Conservation (phyloP, 2,113 vertebrate species). For the Plestiodon gilberti region DNA sequence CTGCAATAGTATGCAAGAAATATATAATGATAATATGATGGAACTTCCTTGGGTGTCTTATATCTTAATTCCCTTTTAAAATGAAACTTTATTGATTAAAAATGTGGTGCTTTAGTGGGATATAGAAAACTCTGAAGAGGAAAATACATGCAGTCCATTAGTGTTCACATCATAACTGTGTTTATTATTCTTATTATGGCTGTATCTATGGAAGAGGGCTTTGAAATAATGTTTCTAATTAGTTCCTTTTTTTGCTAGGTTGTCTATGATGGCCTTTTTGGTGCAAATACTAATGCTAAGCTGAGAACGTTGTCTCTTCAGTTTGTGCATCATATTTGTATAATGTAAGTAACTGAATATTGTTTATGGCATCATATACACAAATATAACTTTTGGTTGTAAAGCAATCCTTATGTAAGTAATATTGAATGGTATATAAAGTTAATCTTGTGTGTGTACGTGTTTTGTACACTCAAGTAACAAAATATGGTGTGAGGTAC, state of each 20-base stretch:
- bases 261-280: conserved; percentile 97
- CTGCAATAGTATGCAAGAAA: background rate
- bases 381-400: background rate
- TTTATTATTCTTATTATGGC: background rate
- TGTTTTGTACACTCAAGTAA: background rate
- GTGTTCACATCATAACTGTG: background rate
- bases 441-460: background rate
- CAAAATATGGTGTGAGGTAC: too few relatives aligned
- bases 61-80: background rate
- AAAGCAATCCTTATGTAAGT: background rate
- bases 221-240: conserved; percentile 10
- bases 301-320: conserved; percentile 92
- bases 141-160: background rate
- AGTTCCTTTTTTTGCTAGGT: conserved; percentile 79
- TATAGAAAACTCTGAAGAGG: background rate
- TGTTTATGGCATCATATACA: background rate
- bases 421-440: background rate
- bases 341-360: conserved; percentile 84
- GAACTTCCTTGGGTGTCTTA: background rate
- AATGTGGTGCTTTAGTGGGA: background rate
- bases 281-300: conserved; percentile 95
- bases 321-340: conserved; percentile 98
- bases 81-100: background rate
- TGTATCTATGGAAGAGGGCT: background rate
- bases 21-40: too few relatives aligned